Conservation (phyloP, 2,888 invertebrate species). For the Micoletzkya japonica region DNA sequence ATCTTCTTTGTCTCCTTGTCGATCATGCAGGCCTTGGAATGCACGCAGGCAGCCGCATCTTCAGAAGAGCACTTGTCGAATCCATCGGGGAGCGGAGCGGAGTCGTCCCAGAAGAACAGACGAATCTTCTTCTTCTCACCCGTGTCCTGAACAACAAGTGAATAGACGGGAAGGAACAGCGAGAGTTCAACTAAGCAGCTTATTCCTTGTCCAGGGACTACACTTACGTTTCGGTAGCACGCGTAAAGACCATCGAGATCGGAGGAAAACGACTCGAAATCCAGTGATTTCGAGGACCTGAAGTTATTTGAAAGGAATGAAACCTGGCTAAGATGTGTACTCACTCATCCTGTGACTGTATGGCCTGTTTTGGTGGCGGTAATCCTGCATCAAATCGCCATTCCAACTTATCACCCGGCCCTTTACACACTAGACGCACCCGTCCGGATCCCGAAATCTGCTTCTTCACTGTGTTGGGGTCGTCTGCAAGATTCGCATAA, state of each 20-base stretch:
- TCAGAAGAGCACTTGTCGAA: conserved; percentile 8
- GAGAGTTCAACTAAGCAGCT: not conserved
- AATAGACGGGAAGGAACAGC: too few species aligned
- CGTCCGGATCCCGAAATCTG: conserved; percentile 16
- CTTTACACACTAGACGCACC: conserved; percentile 5
- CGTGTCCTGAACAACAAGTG: conserved; percentile 7
- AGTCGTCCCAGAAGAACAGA: conserved; percentile 19
- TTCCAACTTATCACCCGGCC: not conserved
- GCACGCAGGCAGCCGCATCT: conserved; percentile 1
- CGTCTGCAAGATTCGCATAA: conserved; percentile 5
- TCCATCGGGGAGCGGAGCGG: not conserved
- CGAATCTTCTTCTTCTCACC: conserved; percentile 19
- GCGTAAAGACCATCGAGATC: not conserved
- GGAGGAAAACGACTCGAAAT: not conserved
- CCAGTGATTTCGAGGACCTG: not conserved
- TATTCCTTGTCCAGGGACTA: not conserved
- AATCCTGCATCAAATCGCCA: conserved; percentile 16
- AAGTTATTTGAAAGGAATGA: not conserved
- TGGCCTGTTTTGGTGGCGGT: not conserved
- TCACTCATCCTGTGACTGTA: conserved; percentile 1
- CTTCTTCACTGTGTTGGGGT: not conserved
- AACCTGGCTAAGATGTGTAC: not conserved
- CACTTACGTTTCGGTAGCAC: not conserved
- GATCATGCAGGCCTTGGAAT: conserved; percentile 1
- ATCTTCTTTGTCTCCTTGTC: not conserved